Base-by-base conservation (phyloP, 1,140 invertebrate genomes). In the Homalodisca vitripennis region DNA sequence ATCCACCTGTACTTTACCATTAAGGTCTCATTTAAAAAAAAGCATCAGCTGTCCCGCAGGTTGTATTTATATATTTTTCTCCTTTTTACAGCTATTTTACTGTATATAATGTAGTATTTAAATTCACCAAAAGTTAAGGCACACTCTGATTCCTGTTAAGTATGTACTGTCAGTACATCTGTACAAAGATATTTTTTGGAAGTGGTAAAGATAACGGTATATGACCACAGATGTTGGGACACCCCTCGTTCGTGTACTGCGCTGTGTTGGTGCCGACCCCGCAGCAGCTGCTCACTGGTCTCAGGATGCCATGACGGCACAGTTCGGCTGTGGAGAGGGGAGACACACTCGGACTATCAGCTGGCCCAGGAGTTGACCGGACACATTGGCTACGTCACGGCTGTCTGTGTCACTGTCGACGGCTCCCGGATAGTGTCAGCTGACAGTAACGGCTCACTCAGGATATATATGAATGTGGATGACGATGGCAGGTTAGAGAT, bases 191-290 rank as follows among this genome's bases (percentile, higher is more conserved):
- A n/a, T n/a, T n/a, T n/a, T n/a, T n/a, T n/a, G n/a, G n/a, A n/a
- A n/a, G n/a, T n/a, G n/a, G n/a, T n/a, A n/a, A n/a, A n/a, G n/a
- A n/a, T n/a, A n/a, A n/a, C n/a, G n/a, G n/a, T n/a, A n/a, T n/a
- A n/a, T n/a, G n/a, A n/a, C n/a, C n/a, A n/a, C 68, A 85, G 79
- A 78, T 86, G 66, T 75, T 89, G 47, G 82, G 85, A 24, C 88
- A 90, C 78, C 87, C 88, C 17, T 84, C 83, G 0, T 90, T 86
- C 77, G 86, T 90, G 6, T 90, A 90, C 71, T 83, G 80, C 67
- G 84, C 83, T 1, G 83, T 83, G 80, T 88, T 87, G 72, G 79
- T 83, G 66, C 81, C 80, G 13, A 74, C 77, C n/a, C 30, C 76
- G 80, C 6, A 72, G 78, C 29, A 75, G 72, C 20, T 0, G 30